A percentile compares a stretch with the other conserved stretches of the same genome.
Conservation (phyloP, 2,888 invertebrate species). For the Chloroclysta siterata region DNA sequence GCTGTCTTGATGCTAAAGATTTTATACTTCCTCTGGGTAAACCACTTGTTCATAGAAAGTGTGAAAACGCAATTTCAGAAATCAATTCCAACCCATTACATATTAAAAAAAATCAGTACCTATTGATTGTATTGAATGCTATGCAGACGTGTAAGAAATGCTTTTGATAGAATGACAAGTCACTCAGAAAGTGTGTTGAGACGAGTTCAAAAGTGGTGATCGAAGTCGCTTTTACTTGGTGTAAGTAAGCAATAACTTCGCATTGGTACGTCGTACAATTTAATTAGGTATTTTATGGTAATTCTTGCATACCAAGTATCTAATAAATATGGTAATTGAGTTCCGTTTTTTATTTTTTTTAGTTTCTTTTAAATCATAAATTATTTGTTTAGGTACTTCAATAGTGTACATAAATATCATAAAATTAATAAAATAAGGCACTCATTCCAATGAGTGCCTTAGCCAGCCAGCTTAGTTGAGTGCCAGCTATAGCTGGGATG, state of each 20-base stretch:
- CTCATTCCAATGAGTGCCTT: no score
- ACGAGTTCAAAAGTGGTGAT: conserved; percentile 31
- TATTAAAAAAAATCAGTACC: conserved; percentile 25
- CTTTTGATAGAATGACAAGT: conserved; percentile 47
- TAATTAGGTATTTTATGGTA: neutral
- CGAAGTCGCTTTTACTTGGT: conserved; percentile 35
- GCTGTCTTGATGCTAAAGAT: no score
- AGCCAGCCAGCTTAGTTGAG: no score
- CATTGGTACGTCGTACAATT: neutral
- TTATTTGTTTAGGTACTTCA: no score
- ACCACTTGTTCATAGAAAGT: conserved; percentile 5
- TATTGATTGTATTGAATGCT: conserved; percentile 30
- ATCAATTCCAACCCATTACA: conserved; percentile 20
- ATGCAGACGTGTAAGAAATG: conserved; percentile 39
- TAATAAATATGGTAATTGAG: neutral
- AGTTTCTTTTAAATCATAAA: no score
- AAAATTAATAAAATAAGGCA: no score
- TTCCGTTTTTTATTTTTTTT: neutral
- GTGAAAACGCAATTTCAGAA: conserved; percentile 29
- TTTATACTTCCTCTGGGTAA: no score
- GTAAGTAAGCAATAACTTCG: conserved; percentile 15
- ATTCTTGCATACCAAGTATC: neutral
- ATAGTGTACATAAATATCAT: no score
- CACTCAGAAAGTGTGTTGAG: conserved; percentile 48
- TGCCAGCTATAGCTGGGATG: no score